Evolutionary conservation across 2,797 vertebrate genomes (phyloP), one percentile per base, ranked within the genome.

Genomic region (Clarias pachynema): DNA sequence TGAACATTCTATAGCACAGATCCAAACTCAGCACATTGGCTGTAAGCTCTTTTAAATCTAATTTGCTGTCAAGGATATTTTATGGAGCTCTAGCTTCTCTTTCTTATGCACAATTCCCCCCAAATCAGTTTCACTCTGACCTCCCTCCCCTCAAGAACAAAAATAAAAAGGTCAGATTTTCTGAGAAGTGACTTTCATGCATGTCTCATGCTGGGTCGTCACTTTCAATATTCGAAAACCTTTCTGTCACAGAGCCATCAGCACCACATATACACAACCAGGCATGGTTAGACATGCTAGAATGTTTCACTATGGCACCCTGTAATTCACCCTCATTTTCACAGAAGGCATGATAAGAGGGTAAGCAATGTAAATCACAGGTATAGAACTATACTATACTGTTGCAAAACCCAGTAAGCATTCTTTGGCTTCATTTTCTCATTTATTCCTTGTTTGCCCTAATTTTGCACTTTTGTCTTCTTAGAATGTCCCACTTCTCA

Each of bases 161-260:
- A 93, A 92, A 93, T 93, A 93, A 94, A 96, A 96, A 96, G 95
- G 95, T 96, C 95, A 96, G 90, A 94, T 94, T 93, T 93, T 95
- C 93, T 93, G 92, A 94, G 94, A 95, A 94, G 94, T 94, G 95
- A 96, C 94, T 95, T 94, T 91, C 92, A 94, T 92, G 93, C 90
- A 60, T 89, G 92, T 93, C 92, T 91, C 95, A 96, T 88, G 95
- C 95, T 96, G 95, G 89, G 94, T 95, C 92, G 93, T 95, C 95
- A 95, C 94, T 95, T 96, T 94, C 90, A 92, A 95, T 96, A 94
- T 94, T 91, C 92, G 89, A 92, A 95, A 94, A 95, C 93, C 92
- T 94, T 95, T 91, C 90, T 92, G 93, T 95, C 94, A 95, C 84
- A 86, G 91, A 91, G 79, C 89, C 91, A 85, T 95, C 94, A 93